Conservation (phyloP, 2,888 invertebrate species). For the Globia sparganii region DNA sequence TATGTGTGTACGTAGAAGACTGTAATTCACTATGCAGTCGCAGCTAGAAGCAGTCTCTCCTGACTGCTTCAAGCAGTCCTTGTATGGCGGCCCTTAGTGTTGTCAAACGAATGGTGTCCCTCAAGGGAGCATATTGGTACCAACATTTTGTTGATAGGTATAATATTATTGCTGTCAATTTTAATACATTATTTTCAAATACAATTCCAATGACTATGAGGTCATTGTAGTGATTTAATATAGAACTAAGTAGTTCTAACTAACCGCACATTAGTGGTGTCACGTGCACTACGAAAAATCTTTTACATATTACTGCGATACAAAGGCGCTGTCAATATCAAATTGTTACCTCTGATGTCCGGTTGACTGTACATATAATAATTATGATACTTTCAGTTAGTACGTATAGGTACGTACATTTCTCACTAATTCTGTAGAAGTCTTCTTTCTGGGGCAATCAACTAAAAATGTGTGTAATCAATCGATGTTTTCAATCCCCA, state of each 20-base stretch:
- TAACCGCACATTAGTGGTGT: neutral
- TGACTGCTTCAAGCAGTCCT: no score
- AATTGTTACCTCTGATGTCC: neutral
- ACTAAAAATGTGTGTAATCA: neutral
- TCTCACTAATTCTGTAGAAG: neutral
- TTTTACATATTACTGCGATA: neutral
- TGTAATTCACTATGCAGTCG: no score
- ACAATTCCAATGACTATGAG: neutral
- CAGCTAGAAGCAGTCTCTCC: no score
- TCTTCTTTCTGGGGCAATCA: neutral
- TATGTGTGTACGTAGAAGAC: no score
- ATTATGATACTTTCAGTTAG: neutral
- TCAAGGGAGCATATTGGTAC: slow-evolving; percentile 3
- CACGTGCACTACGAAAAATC: neutral
- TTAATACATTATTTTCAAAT: neutral
- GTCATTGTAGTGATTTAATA: neutral
- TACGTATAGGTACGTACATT: neutral
- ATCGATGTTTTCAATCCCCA: slow-evolving; percentile 2
- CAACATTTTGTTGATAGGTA: neutral
- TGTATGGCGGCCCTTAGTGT: no score
- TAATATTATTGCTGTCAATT: neutral
- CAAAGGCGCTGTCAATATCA: neutral
- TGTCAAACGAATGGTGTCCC: neutral
- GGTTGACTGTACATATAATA: neutral
- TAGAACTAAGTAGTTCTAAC: no score